Percentiles rank a stretch among this genome's conserved stretches.
Conservation (phyloP, 2,113 vertebrate genomes). For the Clinocottus analis region DNA sequence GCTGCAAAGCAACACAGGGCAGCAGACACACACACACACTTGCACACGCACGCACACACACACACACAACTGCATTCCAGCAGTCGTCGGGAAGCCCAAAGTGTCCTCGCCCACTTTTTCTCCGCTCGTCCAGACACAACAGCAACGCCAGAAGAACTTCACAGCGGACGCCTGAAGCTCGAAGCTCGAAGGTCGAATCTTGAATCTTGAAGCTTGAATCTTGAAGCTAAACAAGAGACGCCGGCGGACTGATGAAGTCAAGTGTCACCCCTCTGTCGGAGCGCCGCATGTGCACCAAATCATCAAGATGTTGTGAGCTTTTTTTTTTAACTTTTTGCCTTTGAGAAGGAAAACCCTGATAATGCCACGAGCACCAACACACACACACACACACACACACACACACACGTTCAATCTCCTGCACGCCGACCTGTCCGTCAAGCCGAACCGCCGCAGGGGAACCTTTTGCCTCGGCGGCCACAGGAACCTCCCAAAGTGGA, state of each 20-base stretch:
- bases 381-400: too few species aligned
- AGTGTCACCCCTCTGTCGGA: constrained; percentile 53
- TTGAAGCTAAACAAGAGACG: constrained; percentile 55
- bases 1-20: constrained; percentile 52
- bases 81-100: constrained; percentile 52
- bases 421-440: constrained; percentile 61
- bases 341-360: constrained; percentile 2
- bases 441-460: constrained; percentile 44
- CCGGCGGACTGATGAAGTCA: constrained; percentile 47
- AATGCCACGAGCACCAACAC: too few species aligned
- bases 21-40: constrained; percentile 63
- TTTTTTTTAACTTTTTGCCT: constrained; percentile 1
- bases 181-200: constrained; percentile 43
- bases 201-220: constrained; percentile 39
- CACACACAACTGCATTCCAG: constrained; percentile 68
- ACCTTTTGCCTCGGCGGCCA: constrained; percentile 64
- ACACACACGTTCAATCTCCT: background rate
- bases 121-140: constrained; percentile 77
- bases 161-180: constrained; percentile 49
- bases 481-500: constrained; percentile 79
- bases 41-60: constrained; percentile 13
- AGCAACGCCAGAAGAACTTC: constrained; percentile 70
- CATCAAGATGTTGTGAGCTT: constrained; percentile 58
- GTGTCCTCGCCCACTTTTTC: constrained; percentile 70
- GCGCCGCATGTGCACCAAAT: constrained; percentile 21